phyloP scores from a whole-genome alignment of 2,797 vertebrate genomes.

The Macroramphosus scolopax region DNA sequence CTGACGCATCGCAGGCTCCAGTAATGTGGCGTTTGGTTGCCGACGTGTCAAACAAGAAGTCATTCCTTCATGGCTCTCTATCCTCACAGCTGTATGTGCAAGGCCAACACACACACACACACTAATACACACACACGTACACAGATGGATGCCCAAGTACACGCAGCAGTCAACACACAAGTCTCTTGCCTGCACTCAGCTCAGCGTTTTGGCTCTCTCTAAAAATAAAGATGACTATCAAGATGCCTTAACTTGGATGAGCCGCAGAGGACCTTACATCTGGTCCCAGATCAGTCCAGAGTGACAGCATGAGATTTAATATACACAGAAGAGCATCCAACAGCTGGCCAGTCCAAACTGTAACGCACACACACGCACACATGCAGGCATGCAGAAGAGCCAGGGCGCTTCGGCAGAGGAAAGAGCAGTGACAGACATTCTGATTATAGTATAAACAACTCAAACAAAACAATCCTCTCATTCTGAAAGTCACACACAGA shows the following conservation, averaged over 20 bases:
- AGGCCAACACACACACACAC: conserved; percentile 10
- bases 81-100: conserved; percentile 38
- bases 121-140: conserved; percentile 5
- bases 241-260: conserved; percentile 61
- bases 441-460: conserved; percentile 68
- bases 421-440: conserved; percentile 63
- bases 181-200: conserved; percentile 22
- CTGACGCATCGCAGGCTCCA: conserved; percentile 13
- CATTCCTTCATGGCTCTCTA: conserved; percentile 17
- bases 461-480: conserved; percentile 58
- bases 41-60: conserved; percentile 60
- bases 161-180: background rate
- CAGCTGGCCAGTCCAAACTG: conserved; percentile 63
- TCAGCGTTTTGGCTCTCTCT: conserved; percentile 49
- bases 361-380: conserved; percentile 31
- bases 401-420: conserved; percentile 59
- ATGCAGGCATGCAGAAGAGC: conserved; percentile 23
- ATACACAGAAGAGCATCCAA: conserved; percentile 58
- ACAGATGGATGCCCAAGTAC: no score
- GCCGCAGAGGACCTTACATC: conserved; percentile 57
- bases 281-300: conserved; percentile 58
- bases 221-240: conserved; percentile 66
- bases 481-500: conserved; percentile 43
- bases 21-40: conserved; percentile 28
- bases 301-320: conserved; percentile 57